Evolutionary conservation across 1,140 invertebrate genomes (phyloP), one percentile per base, ranked within the genome.

Genomic region (Pteromalus puparum): DNA sequence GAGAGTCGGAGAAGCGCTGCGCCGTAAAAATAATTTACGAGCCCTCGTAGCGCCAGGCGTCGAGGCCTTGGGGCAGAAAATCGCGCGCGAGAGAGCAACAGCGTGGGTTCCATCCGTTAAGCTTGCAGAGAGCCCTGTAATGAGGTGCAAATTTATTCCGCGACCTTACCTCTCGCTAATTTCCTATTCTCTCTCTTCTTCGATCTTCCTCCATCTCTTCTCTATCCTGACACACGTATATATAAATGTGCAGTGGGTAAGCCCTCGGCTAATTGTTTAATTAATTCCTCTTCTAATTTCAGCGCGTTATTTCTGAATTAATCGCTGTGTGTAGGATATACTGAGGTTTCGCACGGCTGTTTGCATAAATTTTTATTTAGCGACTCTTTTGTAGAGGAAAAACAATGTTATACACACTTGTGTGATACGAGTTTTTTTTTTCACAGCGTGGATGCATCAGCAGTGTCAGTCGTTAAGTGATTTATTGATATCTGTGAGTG

Each of bases 71-170:
- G 28, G 28, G 48, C 46, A 65, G 76, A 78, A 78, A 78, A 65
- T 61, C 24, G 26, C 21, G 48, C 15, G 28, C 7, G 53, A 24
- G 53, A 61, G 10, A 46, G 26, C 26, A 78, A 65, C 13, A 78
- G 76, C 26, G 76, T 65, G 48, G 76, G 26, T 30, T 61, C 48
- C 76, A 78, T 61, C 18, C 48, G 76, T 78, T 21, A 78, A 78
- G 26, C 21, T 30, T 26, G 26, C 74, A 5, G 2, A 6, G 46
- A 53, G 79, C 78, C 73, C 65, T 81, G 65, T 86, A 87, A 87
- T 87, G 83, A 89, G 67, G 86, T 88, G 89, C 86, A 90, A 89
- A 90, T 89, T 90, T 89, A 89, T 90, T 89, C 86, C 82, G 77
- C 81, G 82, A 83, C 28, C 74, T 76, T 74, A 74, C 34, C 72